phyloP scores from a whole-genome alignment of 1,140 invertebrate genomes.

The Trichonephila clavipes region DNA sequence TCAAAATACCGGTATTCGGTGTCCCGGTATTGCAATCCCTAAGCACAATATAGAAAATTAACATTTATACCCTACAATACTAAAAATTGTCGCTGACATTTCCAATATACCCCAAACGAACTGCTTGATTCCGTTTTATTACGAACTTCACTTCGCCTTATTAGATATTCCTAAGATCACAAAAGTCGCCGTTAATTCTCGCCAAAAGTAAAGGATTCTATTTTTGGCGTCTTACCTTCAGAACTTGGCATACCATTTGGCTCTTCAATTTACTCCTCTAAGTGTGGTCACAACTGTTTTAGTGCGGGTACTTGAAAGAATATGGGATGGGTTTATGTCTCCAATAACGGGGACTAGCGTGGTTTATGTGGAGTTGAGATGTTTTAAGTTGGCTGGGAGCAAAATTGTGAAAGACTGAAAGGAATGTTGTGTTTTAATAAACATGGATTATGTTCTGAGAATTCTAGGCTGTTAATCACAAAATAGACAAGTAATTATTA shows the following conservation, averaged over 20 bases:
- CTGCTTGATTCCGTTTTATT: constrained; percentile 22
- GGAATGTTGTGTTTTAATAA: neutral
- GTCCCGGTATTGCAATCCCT: no score
- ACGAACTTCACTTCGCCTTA: neutral
- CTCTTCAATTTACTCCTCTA: neutral
- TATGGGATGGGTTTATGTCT: neutral
- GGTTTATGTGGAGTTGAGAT: neutral
- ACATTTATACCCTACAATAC: no score
- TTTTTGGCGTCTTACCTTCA: neutral
- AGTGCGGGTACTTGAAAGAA: neutral
- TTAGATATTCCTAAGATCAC: neutral
- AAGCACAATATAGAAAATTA: no score
- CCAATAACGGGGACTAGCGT: neutral
- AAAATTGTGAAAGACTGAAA: neutral
- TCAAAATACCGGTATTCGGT: no score
- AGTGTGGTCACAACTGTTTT: neutral
- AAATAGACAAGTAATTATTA: no score
- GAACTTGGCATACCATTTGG: neutral
- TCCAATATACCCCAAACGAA: no score
- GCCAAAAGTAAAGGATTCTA: neutral
- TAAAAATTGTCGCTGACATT: no score
- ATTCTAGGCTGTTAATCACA: no score
- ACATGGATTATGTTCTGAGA: neutral
- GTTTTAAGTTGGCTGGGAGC: neutral
- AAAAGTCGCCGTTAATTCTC: constrained; percentile 8